A percentile compares a stretch with the other conserved stretches of the same genome.
Evolutionary conservation across 2,888 invertebrate species (phyloP).

Genomic region (Spialia ferax): DNA sequence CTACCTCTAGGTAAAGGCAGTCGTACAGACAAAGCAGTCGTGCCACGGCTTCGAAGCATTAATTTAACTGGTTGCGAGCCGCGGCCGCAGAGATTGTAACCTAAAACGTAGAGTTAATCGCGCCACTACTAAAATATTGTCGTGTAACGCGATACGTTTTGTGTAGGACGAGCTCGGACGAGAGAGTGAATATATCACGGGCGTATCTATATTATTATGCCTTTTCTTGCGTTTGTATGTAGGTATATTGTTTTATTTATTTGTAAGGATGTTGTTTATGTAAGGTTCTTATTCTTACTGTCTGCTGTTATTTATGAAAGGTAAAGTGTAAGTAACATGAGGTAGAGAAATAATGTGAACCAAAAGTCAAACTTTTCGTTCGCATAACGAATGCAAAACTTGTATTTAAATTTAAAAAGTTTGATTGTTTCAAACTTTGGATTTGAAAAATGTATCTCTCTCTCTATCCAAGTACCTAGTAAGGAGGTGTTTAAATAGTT

Average conservation of each 20-base stretch:
- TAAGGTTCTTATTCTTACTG: neutral
- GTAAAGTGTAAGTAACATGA: no score
- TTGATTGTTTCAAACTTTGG: no score
- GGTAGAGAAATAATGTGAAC: no score
- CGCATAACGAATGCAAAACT: no score
- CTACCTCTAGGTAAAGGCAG: slow-evolving; percentile 7
- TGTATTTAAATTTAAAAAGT: no score
- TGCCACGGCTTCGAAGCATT: slow-evolving; percentile 29
- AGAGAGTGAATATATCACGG: neutral
- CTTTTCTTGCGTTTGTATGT: neutral
- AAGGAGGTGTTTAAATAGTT: no score
- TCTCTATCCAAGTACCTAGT: no score
- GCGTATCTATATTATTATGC: slow-evolving; percentile 1
- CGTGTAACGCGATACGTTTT: slow-evolving; percentile 48
- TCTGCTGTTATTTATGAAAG: neutral
- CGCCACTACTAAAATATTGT: slow-evolving; percentile 43
- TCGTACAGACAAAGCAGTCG: slow-evolving; percentile 28
- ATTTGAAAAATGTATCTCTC: no score
- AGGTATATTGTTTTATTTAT: neutral
- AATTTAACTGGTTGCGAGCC: slow-evolving; percentile 26
- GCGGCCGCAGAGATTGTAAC: slow-evolving; percentile 32
- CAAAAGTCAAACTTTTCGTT: no score
- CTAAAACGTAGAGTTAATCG: slow-evolving; percentile 38
- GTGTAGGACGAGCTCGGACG: slow-evolving; percentile 33
- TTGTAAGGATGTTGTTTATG: neutral